These are phyloP conservation scores for Nudaria mundana DNA, from an alignment of 2,888 invertebrate genomes.

Conservation along the genomic window DNA sequence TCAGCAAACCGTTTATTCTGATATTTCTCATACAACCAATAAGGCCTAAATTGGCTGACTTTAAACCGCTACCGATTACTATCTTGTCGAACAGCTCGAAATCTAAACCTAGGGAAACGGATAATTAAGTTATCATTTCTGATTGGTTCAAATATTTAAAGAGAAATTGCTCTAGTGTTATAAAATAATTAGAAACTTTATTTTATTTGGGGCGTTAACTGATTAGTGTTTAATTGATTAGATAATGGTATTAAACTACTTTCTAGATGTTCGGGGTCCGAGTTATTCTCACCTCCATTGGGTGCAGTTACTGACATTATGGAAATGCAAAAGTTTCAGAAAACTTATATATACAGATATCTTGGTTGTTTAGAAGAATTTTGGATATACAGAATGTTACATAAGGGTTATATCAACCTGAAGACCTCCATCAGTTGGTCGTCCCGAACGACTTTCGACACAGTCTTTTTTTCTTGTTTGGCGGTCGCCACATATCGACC, in stretches of 20 bases:
- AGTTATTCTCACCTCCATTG: no score
- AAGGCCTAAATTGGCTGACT: conserved; percentile 87
- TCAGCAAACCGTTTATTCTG: conserved; percentile 88
- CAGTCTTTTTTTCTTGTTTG: no score
- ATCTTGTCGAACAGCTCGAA: conserved; percentile 86
- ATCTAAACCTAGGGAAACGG: conserved; percentile 68
- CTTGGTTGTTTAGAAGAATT: no score
- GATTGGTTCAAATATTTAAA: conserved; percentile 4
- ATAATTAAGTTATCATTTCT: conserved; percentile 12
- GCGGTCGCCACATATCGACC: no score
- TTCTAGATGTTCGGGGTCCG: no score
- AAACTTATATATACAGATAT: no score
- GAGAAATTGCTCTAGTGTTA: conserved; percentile 7
- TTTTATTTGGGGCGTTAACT: conserved; percentile 4
- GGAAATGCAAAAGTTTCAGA: no score
- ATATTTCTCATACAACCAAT: conserved; percentile 96
- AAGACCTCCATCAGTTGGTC: no score
- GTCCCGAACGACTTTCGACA: no score
- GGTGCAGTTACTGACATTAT: no score
- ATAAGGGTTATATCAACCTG: no score
- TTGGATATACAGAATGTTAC: no score
- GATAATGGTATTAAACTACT: not conserved
- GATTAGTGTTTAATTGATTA: not conserved
- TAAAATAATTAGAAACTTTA: conserved; percentile 3
- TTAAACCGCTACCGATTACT: conserved; percentile 90